Percentiles rank a stretch among this genome's conserved stretches.
Conservation (phyloP, 2,113 vertebrate species). For the Rhinoderma darwinii region DNA sequence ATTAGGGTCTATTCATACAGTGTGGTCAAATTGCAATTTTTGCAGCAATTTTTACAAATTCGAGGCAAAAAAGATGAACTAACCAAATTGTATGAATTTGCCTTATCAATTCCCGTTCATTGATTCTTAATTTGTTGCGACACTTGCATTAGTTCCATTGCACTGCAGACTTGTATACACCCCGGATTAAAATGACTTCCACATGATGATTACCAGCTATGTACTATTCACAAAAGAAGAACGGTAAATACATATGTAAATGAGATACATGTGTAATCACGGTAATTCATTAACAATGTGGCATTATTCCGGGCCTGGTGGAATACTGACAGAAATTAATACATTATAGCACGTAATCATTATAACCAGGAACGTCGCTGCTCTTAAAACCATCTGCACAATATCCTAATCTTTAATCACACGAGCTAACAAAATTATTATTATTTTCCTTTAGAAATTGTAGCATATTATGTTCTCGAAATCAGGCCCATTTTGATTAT, state of each 20-base stretch:
- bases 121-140: neutral
- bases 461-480: too few relatives aligned
- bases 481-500: too few relatives aligned
- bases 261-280: slow-evolving; percentile 10
- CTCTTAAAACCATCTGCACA: neutral
- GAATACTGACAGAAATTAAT: slow-evolving; percentile 13
- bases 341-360: neutral
- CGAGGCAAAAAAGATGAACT: too few relatives aligned
- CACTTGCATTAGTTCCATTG: neutral
- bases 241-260: slow-evolving; percentile 24
- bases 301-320: neutral
- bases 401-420: neutral
- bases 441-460: neutral
- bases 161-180: neutral
- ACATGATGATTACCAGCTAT: neutral
- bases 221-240: slow-evolving; percentile 21
- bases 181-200: neutral
- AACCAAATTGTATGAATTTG: too few relatives aligned
- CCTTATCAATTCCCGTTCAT: too few relatives aligned
- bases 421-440: neutral
- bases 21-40: too few relatives aligned
- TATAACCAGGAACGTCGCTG: neutral
- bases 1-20: too few relatives aligned
- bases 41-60: too few relatives aligned
- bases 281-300: slow-evolving; percentile 8